phyloP scores from a whole-genome alignment of 2,888 invertebrate genomes.

The Synergus gifuensis region DNA sequence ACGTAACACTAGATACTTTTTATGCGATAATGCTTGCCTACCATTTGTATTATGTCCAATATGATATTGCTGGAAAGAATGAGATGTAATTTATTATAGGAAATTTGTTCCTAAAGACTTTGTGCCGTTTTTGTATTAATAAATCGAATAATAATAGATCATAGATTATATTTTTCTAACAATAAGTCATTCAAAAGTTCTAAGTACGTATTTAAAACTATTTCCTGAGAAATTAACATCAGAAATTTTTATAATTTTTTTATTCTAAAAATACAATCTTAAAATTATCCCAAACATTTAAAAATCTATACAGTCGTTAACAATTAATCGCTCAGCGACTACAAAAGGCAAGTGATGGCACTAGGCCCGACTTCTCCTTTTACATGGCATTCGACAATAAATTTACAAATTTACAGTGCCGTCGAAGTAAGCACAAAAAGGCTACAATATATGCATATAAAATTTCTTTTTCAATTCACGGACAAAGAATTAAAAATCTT shows the following conservation, averaged over 20 bases:
- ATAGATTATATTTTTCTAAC: too few species aligned
- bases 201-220: neutral
- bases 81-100: conserved; percentile 32
- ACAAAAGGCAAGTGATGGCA: conserved; percentile 54
- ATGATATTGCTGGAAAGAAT: conserved; percentile 16
- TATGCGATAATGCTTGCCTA: neutral
- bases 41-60: neutral
- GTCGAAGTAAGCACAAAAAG: neutral
- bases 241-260: neutral
- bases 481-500: neutral
- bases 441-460: neutral
- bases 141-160: neutral
- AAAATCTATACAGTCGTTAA: conserved; percentile 9
- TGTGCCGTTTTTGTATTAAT: conserved; percentile 4
- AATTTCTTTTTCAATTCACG: conserved; percentile 1
- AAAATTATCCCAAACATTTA: neutral
- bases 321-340: conserved; percentile 53
- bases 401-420: conserved; percentile 37
- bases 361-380: conserved; percentile 48
- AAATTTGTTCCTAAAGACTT: conserved; percentile 8
- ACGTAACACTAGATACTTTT: neutral
- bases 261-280: conserved; percentile 36
- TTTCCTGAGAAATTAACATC: neutral
- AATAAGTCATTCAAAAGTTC: too few species aligned
- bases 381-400: conserved; percentile 25